Conservation (phyloP, 1,140 invertebrate species). For the Heliconius nattereri region DNA sequence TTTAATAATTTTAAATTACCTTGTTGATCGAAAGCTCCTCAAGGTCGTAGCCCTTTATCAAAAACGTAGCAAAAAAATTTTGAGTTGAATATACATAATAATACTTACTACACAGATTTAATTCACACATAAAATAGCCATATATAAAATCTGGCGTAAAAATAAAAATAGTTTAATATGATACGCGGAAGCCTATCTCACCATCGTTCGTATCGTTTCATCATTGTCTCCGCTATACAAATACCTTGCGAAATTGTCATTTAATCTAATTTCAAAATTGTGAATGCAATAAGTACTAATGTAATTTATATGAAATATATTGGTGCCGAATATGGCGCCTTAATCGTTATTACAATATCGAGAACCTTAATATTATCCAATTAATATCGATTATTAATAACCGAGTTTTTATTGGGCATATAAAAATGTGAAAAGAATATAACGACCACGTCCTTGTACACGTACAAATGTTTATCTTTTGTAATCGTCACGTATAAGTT, state of each 20-base stretch:
- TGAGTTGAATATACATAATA: too few relatives aligned
- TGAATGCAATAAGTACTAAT: slow-evolving; percentile 26
- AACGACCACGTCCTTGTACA: slow-evolving; percentile 30
- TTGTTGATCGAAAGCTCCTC: too few relatives aligned
- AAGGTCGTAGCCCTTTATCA: too few relatives aligned
- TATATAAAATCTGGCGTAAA: neutral
- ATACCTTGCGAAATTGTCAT: slow-evolving; percentile 21
- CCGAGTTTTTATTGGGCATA: slow-evolving; percentile 23
- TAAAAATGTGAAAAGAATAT: slow-evolving; percentile 28
- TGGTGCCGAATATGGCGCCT: slow-evolving; percentile 19
- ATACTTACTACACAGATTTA: too few relatives aligned
- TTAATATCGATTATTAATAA: slow-evolving; percentile 34
- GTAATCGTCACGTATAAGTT: slow-evolving; percentile 15
- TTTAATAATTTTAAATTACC: too few relatives aligned
- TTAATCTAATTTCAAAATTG: slow-evolving; percentile 32
- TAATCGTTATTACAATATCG: slow-evolving; percentile 31
- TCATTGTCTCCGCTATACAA: neutral
- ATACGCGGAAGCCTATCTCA: neutral
- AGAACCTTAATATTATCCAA: slow-evolving; percentile 27
- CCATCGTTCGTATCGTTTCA: neutral
- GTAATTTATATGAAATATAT: slow-evolving; percentile 23
- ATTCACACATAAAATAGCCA: neutral
- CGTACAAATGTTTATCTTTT: slow-evolving; percentile 27
- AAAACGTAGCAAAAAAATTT: too few relatives aligned
- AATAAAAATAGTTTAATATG: neutral